phyloP scores from a whole-genome alignment of 2,113 vertebrate genomes.

The Falcunculus frontatus region DNA sequence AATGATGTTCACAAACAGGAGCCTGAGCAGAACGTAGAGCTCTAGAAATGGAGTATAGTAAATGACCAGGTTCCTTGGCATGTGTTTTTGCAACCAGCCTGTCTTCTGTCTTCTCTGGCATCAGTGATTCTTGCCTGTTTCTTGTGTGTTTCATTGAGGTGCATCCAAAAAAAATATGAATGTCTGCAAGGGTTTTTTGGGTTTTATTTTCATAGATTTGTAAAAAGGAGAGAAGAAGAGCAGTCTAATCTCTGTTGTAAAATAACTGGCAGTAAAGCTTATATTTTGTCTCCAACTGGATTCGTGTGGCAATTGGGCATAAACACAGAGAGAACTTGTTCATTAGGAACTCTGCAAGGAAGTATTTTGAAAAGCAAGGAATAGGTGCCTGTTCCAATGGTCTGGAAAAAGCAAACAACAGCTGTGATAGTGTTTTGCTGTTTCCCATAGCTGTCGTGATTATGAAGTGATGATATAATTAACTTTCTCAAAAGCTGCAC shows the following conservation, averaged over 20 bases:
- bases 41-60: neutral
- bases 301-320: neutral
- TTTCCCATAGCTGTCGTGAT: constrained; percentile 42
- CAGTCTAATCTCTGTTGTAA: neutral
- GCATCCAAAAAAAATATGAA: neutral
- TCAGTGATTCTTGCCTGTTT: neutral
- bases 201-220: neutral
- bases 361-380: constrained; percentile 33
- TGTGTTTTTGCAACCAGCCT: neutral
- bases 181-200: neutral
- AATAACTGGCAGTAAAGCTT: constrained; percentile 1
- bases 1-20: neutral
- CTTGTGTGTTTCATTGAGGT: neutral
- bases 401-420: constrained; percentile 26
- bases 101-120: neutral
- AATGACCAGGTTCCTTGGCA: neutral
- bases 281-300: neutral
- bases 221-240: neutral
- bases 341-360: constrained; percentile 17
- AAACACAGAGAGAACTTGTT: constrained; percentile 4
- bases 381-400: constrained; percentile 34
- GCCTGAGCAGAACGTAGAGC: neutral
- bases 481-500: constrained; percentile 22
- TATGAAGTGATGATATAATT: constrained; percentile 52
- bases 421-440: constrained; percentile 22